Conservation (phyloP, 2,888 invertebrate species). For the Carterocephalus palaemon region DNA sequence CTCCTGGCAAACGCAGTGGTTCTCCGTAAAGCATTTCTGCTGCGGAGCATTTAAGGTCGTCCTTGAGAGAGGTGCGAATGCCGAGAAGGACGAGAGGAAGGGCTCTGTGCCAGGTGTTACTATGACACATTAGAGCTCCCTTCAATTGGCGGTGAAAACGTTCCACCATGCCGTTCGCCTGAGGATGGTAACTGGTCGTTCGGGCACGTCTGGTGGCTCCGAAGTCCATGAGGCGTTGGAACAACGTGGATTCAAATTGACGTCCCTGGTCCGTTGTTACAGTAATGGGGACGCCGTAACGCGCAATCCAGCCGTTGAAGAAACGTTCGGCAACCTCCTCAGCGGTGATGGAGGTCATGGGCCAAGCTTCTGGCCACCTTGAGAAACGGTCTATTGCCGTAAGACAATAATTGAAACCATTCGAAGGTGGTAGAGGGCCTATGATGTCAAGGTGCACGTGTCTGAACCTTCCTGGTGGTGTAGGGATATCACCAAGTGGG, state of each 20-base stretch:
- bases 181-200: conserved; percentile 48
- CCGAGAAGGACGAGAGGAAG: conserved; percentile 28
- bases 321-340: too few species aligned
- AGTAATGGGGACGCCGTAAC: too few species aligned
- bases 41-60: conserved; percentile 22
- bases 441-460: too few species aligned
- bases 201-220: conserved; percentile 14
- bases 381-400: too few species aligned
- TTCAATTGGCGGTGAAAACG: conserved; percentile 46
- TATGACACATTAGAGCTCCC: conserved; percentile 36
- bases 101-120: conserved; percentile 11
- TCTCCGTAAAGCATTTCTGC: conserved; percentile 28
- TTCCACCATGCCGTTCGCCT: conserved; percentile 52
- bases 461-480: too few species aligned
- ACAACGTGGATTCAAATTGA: conserved; percentile 33
- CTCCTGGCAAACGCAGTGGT: conserved; percentile 26
- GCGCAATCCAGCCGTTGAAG: too few species aligned
- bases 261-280: conserved; percentile 32
- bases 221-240: conserved; percentile 13
- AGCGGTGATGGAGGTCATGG: too few species aligned
- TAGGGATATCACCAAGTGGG: too few species aligned
- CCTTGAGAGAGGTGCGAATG: conserved; percentile 27
- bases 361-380: conserved; percentile 34
- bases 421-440: too few species aligned
- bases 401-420: too few species aligned